These are phyloP conservation scores for Pseudopleuronectes americanus DNA, from an alignment of 2,797 vertebrate species.

Conservation along the genomic window DNA sequence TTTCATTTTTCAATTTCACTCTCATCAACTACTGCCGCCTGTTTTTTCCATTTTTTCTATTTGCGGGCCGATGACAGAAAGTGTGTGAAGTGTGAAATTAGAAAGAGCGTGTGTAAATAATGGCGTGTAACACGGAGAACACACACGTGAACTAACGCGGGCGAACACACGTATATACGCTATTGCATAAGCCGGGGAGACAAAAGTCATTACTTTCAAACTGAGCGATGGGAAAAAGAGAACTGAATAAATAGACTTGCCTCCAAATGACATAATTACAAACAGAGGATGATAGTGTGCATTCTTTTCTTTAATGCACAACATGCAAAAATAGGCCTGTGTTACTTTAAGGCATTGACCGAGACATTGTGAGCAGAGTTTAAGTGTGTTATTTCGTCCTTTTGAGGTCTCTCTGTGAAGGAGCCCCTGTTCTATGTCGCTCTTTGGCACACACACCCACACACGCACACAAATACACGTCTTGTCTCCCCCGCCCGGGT, in stretches of 20 bases:
- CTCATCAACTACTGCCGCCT: conserved; percentile 75
- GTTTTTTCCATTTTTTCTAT: conserved; percentile 77
- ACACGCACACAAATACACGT: conserved; percentile 51
- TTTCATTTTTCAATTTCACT: conserved; percentile 85
- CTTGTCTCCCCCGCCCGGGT: conserved; percentile 42
- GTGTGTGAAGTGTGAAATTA: conserved; percentile 84
- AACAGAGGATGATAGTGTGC: conserved; percentile 46
- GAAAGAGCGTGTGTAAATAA: conserved; percentile 82
- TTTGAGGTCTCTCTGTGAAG: conserved; percentile 64
- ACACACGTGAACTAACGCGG: conserved; percentile 58
- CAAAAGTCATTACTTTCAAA: conserved; percentile 74
- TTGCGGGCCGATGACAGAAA: conserved; percentile 77
- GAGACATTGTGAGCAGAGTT: conserved; percentile 54
- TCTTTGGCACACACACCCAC: conserved; percentile 54
- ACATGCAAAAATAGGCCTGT: conserved; percentile 27
- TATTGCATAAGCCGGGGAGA: conserved; percentile 69
- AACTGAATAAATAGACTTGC: conserved; percentile 52
- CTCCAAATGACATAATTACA: conserved; percentile 66
- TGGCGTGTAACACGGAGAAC: conserved; percentile 68
- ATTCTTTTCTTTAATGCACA: conserved; percentile 41
- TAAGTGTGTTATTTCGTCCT: conserved; percentile 72
- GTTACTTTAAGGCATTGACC: conserved; percentile 36
- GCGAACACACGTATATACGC: conserved; percentile 32
- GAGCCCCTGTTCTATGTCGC: conserved; percentile 73
- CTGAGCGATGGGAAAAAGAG: conserved; percentile 56